Conservation (phyloP, 2,113 vertebrate genomes). For the Carassius gibelio region DNA sequence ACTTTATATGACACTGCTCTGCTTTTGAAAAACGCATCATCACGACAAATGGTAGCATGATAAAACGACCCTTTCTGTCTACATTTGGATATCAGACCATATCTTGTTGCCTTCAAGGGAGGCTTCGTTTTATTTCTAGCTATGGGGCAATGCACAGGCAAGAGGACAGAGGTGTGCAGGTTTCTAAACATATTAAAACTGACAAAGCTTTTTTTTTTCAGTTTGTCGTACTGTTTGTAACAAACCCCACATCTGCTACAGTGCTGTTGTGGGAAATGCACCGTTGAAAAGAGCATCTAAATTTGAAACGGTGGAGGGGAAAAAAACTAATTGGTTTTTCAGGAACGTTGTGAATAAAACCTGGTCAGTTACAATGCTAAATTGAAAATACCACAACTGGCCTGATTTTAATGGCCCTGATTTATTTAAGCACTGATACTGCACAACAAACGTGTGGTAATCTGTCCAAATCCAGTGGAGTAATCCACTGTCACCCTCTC, state of each 20-base stretch:
- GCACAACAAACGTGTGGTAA: constrained; percentile 39
- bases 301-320: not conserved
- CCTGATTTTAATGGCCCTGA: not conserved
- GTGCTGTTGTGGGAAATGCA: not conserved
- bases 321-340: not conserved
- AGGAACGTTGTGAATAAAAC: not conserved
- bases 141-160: constrained; percentile 73
- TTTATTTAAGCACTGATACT: not conserved
- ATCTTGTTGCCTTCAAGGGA: constrained; percentile 90
- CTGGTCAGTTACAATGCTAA: too few relatives aligned
- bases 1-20: constrained; percentile 98
- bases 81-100: constrained; percentile 96
- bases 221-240: constrained; percentile 13
- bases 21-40: constrained; percentile 99
- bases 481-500: constrained; percentile 75
- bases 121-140: constrained; percentile 86
- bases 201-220: constrained; percentile 68
- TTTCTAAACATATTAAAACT: constrained; percentile 79
- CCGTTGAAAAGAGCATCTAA: not conserved
- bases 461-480: constrained; percentile 33
- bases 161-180: constrained; percentile 64
- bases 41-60: constrained; percentile 99
- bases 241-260: not conserved
- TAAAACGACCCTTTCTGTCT: constrained; percentile 99
- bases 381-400: not conserved